These are phyloP conservation scores for Eidolon dupreanum DNA, from an alignment of 2,797 vertebrate genomes.

Conservation along the genomic window DNA sequence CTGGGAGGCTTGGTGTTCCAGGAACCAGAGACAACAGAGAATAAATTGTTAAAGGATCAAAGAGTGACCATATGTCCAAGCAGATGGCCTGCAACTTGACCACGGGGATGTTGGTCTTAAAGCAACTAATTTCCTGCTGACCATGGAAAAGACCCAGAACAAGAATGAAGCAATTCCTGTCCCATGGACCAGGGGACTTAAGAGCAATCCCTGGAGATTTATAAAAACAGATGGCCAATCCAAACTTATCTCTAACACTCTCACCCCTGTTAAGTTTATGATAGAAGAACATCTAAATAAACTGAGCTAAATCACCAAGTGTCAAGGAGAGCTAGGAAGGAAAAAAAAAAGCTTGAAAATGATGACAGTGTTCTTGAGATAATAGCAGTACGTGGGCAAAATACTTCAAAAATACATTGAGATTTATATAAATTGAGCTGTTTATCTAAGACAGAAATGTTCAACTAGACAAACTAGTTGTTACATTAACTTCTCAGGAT, in stretches of 20 bases:
- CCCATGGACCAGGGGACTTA: neutral
- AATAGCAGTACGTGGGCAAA: neutral
- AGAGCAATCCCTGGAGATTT: neutral
- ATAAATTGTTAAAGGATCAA: slow-evolving; percentile 41
- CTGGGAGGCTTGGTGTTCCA: neutral
- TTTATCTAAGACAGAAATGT: neutral
- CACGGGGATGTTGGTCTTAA: neutral
- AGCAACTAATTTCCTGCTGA: slow-evolving; percentile 37
- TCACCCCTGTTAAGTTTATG: neutral
- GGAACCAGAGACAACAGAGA: neutral
- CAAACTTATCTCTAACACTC: neutral
- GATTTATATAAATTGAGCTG: neutral
- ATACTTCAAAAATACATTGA: neutral
- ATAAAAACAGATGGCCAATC: neutral
- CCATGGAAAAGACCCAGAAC: neutral
- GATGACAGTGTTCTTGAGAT: neutral
- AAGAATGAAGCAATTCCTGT: neutral
- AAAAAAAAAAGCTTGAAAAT: neutral
- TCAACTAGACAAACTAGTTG: slow-evolving; percentile 6
- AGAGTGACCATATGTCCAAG: neutral
- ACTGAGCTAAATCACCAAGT: neutral
- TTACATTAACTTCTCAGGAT: neutral
- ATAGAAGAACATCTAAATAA: slow-evolving; percentile 8
- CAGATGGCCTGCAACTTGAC: slow-evolving; percentile 1
- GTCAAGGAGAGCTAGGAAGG: neutral